Evolutionary conservation across 2,888 invertebrate species (phyloP).

Genomic region (Pseudanteris insignis): DNA sequence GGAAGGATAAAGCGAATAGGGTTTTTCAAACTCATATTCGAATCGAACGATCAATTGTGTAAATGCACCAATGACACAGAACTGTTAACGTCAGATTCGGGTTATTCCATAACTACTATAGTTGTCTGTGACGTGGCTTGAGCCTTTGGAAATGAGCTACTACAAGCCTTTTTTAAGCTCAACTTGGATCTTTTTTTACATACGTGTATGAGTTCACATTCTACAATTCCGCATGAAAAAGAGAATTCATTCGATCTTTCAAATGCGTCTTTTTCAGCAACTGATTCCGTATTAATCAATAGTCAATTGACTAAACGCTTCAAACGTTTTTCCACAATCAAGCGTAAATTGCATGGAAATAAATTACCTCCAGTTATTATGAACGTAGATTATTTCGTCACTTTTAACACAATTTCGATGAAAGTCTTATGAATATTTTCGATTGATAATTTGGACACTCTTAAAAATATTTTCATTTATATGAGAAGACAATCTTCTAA

Average conservation of each 20-base stretch:
- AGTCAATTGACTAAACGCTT: too few relatives aligned
- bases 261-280: conserved; percentile 14
- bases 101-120: conserved; percentile 47
- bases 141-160: conserved; percentile 53
- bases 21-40: conserved; percentile 1
- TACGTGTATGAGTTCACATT: conserved; percentile 46
- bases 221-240: conserved; percentile 11
- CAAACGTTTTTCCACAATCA: too few relatives aligned
- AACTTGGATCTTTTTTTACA: conserved; percentile 48
- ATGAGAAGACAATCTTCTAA: too few relatives aligned
- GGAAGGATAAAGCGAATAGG: too few relatives aligned
- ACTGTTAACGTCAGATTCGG: conserved; percentile 54
- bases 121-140: conserved; percentile 48
- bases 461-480: too few relatives aligned
- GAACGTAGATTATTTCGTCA: neutral
- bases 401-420: neutral
- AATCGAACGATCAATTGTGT: conserved; percentile 50
- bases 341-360: too few relatives aligned
- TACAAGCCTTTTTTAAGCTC: conserved; percentile 49
- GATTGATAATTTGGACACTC: too few relatives aligned
- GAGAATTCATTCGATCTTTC: conserved; percentile 14
- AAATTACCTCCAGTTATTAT: too few relatives aligned
- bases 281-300: too few relatives aligned
- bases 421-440: too few relatives aligned
- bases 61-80: conserved; percentile 39